Evolutionary conservation across 1,140 invertebrate genomes (phyloP).

Genomic region (Drosophila parvula): DNA sequence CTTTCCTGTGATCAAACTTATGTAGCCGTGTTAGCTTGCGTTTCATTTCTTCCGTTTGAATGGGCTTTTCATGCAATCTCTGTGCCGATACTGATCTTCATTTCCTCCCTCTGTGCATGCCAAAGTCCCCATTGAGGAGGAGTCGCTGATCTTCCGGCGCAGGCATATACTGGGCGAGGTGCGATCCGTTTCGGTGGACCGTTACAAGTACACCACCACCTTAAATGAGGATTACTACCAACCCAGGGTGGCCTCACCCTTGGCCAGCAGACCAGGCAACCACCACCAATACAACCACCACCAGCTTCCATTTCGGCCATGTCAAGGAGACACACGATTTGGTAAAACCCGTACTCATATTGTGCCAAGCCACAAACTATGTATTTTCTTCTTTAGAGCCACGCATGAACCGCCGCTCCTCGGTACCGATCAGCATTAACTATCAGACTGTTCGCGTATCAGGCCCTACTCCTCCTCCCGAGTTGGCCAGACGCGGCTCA

Average conservation of each 20-base stretch:
- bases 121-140: slow-evolving; percentile 34
- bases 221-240: slow-evolving; percentile 28
- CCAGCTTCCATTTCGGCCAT: slow-evolving; percentile 9
- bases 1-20: slow-evolving; percentile 73
- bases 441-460: slow-evolving; percentile 62
- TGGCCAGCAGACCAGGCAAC: slow-evolving; percentile 22
- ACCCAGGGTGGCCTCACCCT: slow-evolving; percentile 15
- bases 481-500: slow-evolving; percentile 54
- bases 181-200: slow-evolving; percentile 72
- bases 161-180: slow-evolving; percentile 58
- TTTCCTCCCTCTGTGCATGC: slow-evolving; percentile 26
- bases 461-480: slow-evolving; percentile 21
- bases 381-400: slow-evolving; percentile 31
- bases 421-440: slow-evolving; percentile 68
- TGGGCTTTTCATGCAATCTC: slow-evolving; percentile 29
- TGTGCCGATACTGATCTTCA: slow-evolving; percentile 19
- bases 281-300: neutral
- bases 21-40: slow-evolving; percentile 43
- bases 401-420: slow-evolving; percentile 49
- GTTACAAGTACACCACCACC: slow-evolving; percentile 49
- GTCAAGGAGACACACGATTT: slow-evolving; percentile 25
- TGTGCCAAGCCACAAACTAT: slow-evolving; percentile 4
- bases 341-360: slow-evolving; percentile 9
- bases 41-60: slow-evolving; percentile 42
- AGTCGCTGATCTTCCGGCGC: slow-evolving; percentile 42